Base-by-base conservation (phyloP, 2,113 vertebrate genomes). In the Oxyruncus cristatus region DNA sequence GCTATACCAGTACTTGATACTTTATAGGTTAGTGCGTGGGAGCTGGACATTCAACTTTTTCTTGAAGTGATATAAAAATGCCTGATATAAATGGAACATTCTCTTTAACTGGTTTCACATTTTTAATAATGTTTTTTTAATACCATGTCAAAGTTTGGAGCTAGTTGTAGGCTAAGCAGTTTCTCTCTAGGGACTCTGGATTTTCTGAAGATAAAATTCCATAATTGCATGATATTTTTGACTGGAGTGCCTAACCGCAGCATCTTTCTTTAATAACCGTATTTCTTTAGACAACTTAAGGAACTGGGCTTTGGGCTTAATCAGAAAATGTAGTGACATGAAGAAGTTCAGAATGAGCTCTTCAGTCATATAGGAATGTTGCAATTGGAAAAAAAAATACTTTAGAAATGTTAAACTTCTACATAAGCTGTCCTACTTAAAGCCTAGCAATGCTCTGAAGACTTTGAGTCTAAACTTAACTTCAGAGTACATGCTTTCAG, bases 151-250 rank as follows among this genome's bases (percentile, higher is more conserved):
- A 89, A 79, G 32, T 85, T 93, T 85, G 78, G 66, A 82, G 30
- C 58, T 85, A 27, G 32, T 62, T 88, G 52, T 91, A 88, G 58
- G 62, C 41, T 61, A 52, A 93, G 78, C 26, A 78, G 52, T 58
- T 95, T 89, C 70, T 85, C 56, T 78, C 14, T 65, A 50, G 62
- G 49, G 81, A 56, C 49, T 88, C 21, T 1, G 5, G 39, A n/a
- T 92, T 91, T 92, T 91, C 58, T 79, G 73, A 88, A 76, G 62
- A 85, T 88, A 58, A 88, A 92, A 85, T 93, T 42, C 49, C 68
- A 0, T 72, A 73, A 82, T 49, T 88, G 24, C 23, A 8, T 68
- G 27, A 9, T 82, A 79, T 88, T 88, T 93, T 70, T 89, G 70
- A n/a, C 46, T 73, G 47, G n/a, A 68, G 62, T 61, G 37, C 53